Evolutionary conservation across 1,140 invertebrate species (phyloP), one percentile per base, ranked within the genome.

Genomic region (Hydropsyche tenuis): DNA sequence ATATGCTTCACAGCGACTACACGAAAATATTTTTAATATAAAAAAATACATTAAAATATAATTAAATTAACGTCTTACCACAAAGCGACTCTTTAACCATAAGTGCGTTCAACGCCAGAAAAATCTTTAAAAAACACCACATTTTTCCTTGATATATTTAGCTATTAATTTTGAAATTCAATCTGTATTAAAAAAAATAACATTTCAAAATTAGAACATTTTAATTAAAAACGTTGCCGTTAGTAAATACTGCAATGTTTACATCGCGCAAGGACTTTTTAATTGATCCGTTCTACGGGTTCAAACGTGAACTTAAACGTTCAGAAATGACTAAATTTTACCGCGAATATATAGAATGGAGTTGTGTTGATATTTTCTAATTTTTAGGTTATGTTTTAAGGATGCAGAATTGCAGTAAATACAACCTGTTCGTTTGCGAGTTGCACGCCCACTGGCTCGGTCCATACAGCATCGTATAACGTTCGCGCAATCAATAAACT

Each of bases 1-100:
- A 77, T 75, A 51, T 77, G 69, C 71, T 77, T 77, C 18, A 77
- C 42, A 5, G 72, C 48, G 14, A 22, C 30, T 65, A 43, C n/a
- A 20, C 16, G 12, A 65, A n/a, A 1, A 6, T 16, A 9, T 7
- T 5, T 9, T 1, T 12, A 43, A 43, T n/a, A 12, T 43, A 16
- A 42, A 43, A 42, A 65, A 64, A 30, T n/a, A n/a, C 3, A 64
- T 37, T 14, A 4, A 64, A 30, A 64, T 23, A 64, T 5, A 46
- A 65, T 43, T 5, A 43, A 43, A 65, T 5, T 4, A 0, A 46
- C 16, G n/a, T 70, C 71, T 71, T 30, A 76, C 75, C 48, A 0
- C 23, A 53, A 23, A 63, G 16, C 16, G 25, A 43, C 62, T 62
- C 75, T 63, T 43, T 71, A 1, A 68, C 22, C 11, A 72, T 16